Evolutionary conservation across 1,140 invertebrate species (phyloP), one percentile per base, ranked within the genome.

Genomic region (Ridgeia piscesae): DNA sequence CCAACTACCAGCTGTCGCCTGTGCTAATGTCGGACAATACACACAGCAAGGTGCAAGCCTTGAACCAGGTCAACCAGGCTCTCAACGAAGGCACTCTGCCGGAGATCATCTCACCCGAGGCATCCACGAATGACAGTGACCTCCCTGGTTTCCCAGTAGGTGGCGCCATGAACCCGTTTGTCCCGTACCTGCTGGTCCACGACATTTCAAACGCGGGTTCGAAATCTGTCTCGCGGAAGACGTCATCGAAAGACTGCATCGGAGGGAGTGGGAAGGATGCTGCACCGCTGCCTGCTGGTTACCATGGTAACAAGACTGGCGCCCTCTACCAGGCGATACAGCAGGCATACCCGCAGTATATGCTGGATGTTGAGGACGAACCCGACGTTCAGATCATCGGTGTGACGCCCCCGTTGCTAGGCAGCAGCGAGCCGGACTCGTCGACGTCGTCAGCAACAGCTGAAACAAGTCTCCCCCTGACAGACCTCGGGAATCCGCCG

Each of bases 41-140:
- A 21, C 35, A 91, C 33, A 77, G n/a, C 89, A 94, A 97, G 35
- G 97, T 97, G 77, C 96, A 96, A 91, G 96, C 97, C 21, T 96
- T 97, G 96, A 97, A 97, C 93, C 96, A 96, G 95, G 97, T 97
- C 33, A 97, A 97, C 94, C 96, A 97, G 94, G 96, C 96, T 48
- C 95, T 95, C 11, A 97, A 95, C 93, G 95, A 96, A 92, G 94
- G 94, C 77, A 92, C 93, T 31, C 42, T 93, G 33, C 94, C 96
- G 93, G 95, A 96, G 93, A 96, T 96, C 93, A 96, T 96, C 89
- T n/a, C 33, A 9, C 35, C 6, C 33, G 34, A 77, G 58, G 58
- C 58, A 77, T 77, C 58, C 14, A 31, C 58, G 58, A 77, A 77
- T 31, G 27, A 31, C 58, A 77, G 58, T 31, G 89, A 90, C 14